Percentiles rank a stretch among this genome's conserved stretches.
phyloP scores from a whole-genome alignment of 2,888 invertebrate genomes.

The Rutpela maculata region DNA sequence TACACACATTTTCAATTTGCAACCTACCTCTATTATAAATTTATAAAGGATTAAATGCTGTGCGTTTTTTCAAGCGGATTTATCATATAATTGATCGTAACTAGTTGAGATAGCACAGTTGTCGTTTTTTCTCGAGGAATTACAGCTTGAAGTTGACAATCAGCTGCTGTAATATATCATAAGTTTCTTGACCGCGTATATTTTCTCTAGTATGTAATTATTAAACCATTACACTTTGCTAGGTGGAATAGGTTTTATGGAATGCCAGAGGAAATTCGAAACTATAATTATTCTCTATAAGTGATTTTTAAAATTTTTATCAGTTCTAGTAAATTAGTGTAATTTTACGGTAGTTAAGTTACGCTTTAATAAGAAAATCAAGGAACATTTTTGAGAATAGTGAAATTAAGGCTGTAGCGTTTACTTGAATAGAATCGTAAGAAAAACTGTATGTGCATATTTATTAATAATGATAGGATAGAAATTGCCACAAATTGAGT shows the following conservation, averaged over 20 bases:
- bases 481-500: too few species aligned
- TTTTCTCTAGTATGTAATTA: conserved; percentile 28
- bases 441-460: too few species aligned
- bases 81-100: conserved; percentile 13
- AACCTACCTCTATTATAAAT: conserved; percentile 17
- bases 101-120: neutral
- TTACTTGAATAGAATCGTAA: too few species aligned
- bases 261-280: neutral
- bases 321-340: neutral
- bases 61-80: neutral
- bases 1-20: conserved; percentile 28
- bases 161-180: conserved; percentile 28
- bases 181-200: conserved; percentile 22
- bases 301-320: neutral
- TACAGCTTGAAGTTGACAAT: conserved; percentile 22
- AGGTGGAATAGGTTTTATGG: conserved; percentile 2
- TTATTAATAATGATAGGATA: too few species aligned
- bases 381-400: neutral
- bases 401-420: too few species aligned
- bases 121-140: neutral
- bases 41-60: neutral
- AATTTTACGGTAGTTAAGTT: neutral
- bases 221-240: conserved; percentile 21
- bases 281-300: conserved; percentile 14
- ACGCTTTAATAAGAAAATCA: neutral